Evolutionary conservation across 2,888 invertebrate genomes (phyloP).

Genomic region (Hirudinaria manillensis): DNA sequence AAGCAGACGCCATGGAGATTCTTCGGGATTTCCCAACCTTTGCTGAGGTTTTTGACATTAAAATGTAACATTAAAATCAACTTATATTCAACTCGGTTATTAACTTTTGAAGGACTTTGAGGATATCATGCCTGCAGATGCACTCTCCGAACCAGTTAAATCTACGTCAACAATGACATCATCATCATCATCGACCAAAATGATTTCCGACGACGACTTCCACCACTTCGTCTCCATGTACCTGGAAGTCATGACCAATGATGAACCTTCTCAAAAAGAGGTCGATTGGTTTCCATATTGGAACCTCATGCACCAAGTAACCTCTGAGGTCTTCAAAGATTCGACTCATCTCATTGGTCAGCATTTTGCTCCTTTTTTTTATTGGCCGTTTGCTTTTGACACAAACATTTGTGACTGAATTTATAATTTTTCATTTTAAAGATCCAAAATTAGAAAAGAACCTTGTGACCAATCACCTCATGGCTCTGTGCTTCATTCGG

Average conservation of each 20-base stretch:
- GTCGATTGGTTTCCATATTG: background rate
- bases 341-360: background rate
- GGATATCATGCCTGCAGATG: conserved; percentile 46
- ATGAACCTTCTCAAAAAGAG: background rate
- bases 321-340: background rate
- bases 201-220: conserved; percentile 41
- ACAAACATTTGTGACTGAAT: background rate
- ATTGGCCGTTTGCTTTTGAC: background rate
- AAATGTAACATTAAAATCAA: no score
- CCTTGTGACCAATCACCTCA: background rate
- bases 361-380: background rate
- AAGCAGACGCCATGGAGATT: conserved; percentile 50
- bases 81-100: no score
- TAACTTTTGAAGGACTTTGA: conserved; percentile 45
- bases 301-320: background rate
- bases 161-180: background rate
- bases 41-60: conserved; percentile 44
- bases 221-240: conserved; percentile 43
- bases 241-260: conserved; percentile 38
- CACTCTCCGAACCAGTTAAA: conserved; percentile 18
- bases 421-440: background rate
- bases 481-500: background rate
- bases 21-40: conserved; percentile 52
- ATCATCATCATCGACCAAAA: conserved; percentile 24
- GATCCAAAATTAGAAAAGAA: background rate